phyloP scores from a whole-genome alignment of 1,140 invertebrate genomes.

The Drosophila nigromelanica region DNA sequence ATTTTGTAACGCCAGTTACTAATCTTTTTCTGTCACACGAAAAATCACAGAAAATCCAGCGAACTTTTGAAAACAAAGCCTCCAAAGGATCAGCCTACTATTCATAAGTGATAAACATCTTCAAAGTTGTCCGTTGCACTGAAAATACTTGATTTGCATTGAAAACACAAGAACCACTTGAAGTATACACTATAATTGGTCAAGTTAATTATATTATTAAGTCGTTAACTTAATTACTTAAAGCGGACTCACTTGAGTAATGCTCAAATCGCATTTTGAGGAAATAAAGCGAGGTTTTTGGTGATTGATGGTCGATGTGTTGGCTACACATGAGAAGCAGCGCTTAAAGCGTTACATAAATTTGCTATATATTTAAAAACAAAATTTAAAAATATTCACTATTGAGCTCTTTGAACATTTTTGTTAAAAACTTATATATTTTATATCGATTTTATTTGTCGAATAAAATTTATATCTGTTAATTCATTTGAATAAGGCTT shows the following conservation, averaged over 20 bases:
- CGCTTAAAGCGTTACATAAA: not conserved
- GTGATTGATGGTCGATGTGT: constrained; percentile 50
- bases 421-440: too few species aligned
- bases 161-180: not conserved
- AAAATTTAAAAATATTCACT: too few species aligned
- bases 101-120: constrained; percentile 39
- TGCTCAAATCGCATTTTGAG: constrained; percentile 39
- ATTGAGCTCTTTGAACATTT: too few species aligned
- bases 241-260: constrained; percentile 54
- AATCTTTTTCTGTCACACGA: constrained; percentile 49
- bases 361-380: too few species aligned
- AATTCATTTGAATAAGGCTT: not conserved
- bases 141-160: constrained; percentile 22
- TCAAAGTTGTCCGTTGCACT: constrained; percentile 35
- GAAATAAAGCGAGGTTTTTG: constrained; percentile 27
- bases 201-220: constrained; percentile 57
- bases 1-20: constrained; percentile 37
- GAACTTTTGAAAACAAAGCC: constrained; percentile 18
- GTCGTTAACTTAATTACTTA: constrained; percentile 63
- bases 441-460: too few species aligned
- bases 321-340: constrained; percentile 4
- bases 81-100: constrained; percentile 20
- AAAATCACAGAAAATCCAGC: constrained; percentile 29
- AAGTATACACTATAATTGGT: constrained; percentile 23
- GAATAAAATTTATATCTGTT: too few species aligned